These are phyloP conservation scores for Agrotis segetum DNA, from an alignment of 2,888 invertebrate genomes.

Conservation along the genomic window DNA sequence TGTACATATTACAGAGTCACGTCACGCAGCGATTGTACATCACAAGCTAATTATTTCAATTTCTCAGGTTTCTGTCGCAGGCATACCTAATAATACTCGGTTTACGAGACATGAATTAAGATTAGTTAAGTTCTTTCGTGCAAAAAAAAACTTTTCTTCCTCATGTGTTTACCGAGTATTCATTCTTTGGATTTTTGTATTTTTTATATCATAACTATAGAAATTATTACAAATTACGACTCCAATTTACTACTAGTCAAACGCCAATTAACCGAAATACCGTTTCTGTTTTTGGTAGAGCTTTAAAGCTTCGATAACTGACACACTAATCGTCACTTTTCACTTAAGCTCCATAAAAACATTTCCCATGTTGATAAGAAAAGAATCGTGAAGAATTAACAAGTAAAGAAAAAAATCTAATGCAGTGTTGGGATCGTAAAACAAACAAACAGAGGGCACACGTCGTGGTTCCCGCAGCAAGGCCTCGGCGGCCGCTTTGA, in stretches of 20 bases:
- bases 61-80: slow-evolving; percentile 81
- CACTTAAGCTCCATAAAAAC: slow-evolving; percentile 71
- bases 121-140: slow-evolving; percentile 66
- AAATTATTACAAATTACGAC: not conserved
- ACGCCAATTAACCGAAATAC: not conserved
- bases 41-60: slow-evolving; percentile 87
- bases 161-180: not conserved
- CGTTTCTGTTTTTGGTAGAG: not conserved
- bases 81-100: slow-evolving; percentile 80
- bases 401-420: slow-evolving; percentile 87
- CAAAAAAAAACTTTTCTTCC: slow-evolving; percentile 25
- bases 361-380: slow-evolving; percentile 81
- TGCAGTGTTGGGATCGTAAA: slow-evolving; percentile 90
- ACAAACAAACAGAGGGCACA: slow-evolving; percentile 88
- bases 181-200: slow-evolving; percentile 10
- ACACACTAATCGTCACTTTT: slow-evolving; percentile 63
- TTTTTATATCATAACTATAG: not conserved
- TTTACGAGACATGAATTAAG: slow-evolving; percentile 78
- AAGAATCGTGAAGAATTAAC: slow-evolving; percentile 86
- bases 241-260: not conserved
- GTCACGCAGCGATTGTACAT: slow-evolving; percentile 75
- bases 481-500: slow-evolving; percentile 88
- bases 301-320: slow-evolving; percentile 23
- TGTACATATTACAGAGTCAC: slow-evolving; percentile 66
- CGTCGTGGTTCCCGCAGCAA: slow-evolving; percentile 80